phyloP scores from a whole-genome alignment of 2,797 vertebrate species.

The Myotis myotis region DNA sequence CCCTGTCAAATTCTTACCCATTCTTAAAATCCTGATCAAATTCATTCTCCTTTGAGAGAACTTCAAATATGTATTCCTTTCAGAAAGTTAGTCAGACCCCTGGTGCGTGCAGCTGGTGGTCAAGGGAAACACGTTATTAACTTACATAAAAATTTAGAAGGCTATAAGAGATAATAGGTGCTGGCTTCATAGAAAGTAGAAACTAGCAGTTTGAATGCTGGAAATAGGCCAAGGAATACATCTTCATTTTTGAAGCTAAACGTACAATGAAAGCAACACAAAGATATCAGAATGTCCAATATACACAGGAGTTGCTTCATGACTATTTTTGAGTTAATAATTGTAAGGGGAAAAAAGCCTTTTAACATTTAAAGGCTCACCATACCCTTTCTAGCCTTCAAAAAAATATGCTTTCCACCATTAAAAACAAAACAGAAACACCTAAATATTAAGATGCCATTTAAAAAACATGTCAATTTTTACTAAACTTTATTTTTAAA shows the following conservation, averaged over 20 bases:
- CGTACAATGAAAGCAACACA: not conserved
- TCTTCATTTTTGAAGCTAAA: constrained; percentile 15
- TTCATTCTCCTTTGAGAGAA: constrained; percentile 6
- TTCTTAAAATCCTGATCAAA: constrained; percentile 42
- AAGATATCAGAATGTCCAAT: not conserved
- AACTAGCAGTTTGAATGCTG: not conserved
- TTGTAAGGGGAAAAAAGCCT: not conserved
- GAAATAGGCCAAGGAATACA: constrained; percentile 14
- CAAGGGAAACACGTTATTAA: constrained; percentile 42
- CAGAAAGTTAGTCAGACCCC: not conserved
- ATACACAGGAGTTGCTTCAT: not conserved
- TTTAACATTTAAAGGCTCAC: not conserved
- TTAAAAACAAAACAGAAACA: not conserved
- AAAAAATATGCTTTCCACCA: not conserved
- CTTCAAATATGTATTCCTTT: constrained; percentile 22
- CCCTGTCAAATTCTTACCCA: not conserved
- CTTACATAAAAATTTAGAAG: not conserved
- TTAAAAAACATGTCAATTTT: not conserved
- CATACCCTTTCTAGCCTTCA: not conserved
- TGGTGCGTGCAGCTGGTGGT: not conserved
- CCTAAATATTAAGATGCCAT: not conserved
- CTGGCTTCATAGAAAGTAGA: constrained; percentile 4
- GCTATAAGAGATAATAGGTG: not conserved
- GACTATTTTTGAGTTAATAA: not conserved
- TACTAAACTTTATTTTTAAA: not conserved